Conservation (phyloP, 30 jellyfish, hydroid and myxozoan genomes). For the Turritopsis dohrnii region DNA sequence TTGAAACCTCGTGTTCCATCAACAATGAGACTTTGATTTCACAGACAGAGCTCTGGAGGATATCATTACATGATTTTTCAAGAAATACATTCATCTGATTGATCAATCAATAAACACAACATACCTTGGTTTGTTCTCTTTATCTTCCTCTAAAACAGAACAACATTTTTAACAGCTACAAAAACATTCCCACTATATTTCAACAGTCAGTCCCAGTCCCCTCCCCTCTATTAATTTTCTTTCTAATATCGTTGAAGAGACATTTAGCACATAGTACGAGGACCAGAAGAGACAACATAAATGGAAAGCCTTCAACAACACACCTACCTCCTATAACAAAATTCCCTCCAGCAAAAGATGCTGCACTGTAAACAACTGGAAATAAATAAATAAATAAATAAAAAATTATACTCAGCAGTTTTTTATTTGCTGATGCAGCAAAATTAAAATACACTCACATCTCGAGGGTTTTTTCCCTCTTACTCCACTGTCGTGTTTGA, state of each 20-base stretch:
- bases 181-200: too few relatives aligned
- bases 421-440: not conserved
- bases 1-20: not conserved
- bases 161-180: too few relatives aligned
- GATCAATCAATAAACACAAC: too few relatives aligned
- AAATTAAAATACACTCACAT: conserved; percentile 34
- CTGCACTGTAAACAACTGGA: conserved; percentile 73
- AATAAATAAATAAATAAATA: not conserved
- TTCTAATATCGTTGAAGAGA: too few relatives aligned
- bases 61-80: too few relatives aligned
- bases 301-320: not conserved
- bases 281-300: too few relatives aligned
- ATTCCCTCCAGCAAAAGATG: conserved; percentile 79
- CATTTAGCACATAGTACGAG: too few relatives aligned
- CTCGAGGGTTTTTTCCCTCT: conserved; percentile 42
- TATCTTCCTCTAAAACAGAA: not conserved
- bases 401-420: not conserved
- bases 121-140: not conserved
- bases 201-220: too few relatives aligned
- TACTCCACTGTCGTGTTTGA: not conserved
- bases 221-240: too few relatives aligned
- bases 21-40: too few relatives aligned
- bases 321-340: conserved; percentile 42
- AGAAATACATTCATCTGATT: not conserved
- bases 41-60: too few relatives aligned